A percentile compares a stretch with the other conserved stretches of the same genome.
These are phyloP conservation scores for Zaprionus tsacasi DNA, from an alignment of 1,140 invertebrate genomes.

Conservation along the genomic window DNA sequence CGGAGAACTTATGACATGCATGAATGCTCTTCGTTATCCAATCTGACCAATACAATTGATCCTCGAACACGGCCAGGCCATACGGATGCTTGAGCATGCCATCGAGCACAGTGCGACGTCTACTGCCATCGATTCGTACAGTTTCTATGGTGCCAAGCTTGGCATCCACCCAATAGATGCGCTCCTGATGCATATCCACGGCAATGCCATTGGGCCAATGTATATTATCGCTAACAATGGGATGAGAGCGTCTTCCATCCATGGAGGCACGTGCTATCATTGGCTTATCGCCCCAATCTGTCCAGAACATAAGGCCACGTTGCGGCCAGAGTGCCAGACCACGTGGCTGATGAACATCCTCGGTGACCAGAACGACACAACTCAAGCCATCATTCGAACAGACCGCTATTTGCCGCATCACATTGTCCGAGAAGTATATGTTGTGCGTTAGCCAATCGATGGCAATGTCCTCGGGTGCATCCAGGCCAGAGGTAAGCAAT, in stretches of 20 bases:
- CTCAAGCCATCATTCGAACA: conserved; percentile 87
- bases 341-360: conserved; percentile 86
- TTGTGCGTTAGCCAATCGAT: conserved; percentile 92
- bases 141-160: conserved; percentile 91
- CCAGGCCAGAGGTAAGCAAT: conserved; percentile 88
- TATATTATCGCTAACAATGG: conserved; percentile 88
- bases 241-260: conserved; percentile 89
- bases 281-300: conserved; percentile 91
- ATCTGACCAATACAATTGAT: conserved; percentile 95
- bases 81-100: conserved; percentile 90
- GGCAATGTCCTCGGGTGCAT: conserved; percentile 90
- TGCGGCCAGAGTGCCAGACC: conserved; percentile 87
- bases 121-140: conserved; percentile 89
- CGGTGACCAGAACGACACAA: conserved; percentile 87
- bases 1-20: conserved; percentile 88
- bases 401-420: conserved; percentile 89
- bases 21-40: conserved; percentile 88
- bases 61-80: conserved; percentile 93
- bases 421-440: conserved; percentile 92
- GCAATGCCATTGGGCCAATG: conserved; percentile 95
- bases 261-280: conserved; percentile 92
- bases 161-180: conserved; percentile 92
- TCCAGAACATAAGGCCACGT: conserved; percentile 92
- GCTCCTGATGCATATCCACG: conserved; percentile 92
- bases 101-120: conserved; percentile 87